phyloP scores from a whole-genome alignment of 2,113 vertebrate species.

The Hypocryptadius cinnamomeus region DNA sequence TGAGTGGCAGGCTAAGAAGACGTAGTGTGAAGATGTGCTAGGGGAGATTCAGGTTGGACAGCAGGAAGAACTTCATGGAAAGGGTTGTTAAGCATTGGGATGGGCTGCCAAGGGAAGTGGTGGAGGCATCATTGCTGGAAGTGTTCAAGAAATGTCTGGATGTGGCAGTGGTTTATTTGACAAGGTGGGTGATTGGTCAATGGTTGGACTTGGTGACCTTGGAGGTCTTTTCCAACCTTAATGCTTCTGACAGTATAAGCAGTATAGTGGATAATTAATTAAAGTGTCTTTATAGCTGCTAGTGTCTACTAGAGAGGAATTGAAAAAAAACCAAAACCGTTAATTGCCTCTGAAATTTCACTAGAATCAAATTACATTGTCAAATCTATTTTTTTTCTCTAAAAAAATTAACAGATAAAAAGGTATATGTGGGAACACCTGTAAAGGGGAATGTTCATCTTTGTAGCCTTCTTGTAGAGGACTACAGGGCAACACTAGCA shows the following conservation, averaged over 20 bases:
- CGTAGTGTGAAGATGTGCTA: neutral
- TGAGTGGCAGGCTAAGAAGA: neutral
- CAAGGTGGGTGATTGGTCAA: neutral
- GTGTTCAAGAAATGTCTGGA: neutral
- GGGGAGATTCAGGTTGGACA: neutral
- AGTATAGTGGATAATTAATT: neutral
- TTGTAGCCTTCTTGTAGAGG: neutral
- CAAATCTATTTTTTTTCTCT: neutral
- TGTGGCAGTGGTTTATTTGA: neutral
- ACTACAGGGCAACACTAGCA: neutral
- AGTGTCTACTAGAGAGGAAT: neutral
- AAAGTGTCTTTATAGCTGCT: neutral
- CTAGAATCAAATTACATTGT: neutral
- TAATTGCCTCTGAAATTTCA: constrained; percentile 11
- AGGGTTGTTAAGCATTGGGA: neutral
- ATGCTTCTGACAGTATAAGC: neutral
- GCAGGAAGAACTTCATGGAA: neutral
- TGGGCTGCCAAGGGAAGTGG: neutral
- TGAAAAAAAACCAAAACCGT: neutral
- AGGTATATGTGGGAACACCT: neutral
- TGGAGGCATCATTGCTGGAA: neutral
- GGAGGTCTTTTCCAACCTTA: neutral
- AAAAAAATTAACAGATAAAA: neutral
- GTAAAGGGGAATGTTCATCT: neutral
- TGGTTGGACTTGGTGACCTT: neutral